A percentile compares a stretch with the other conserved stretches of the same genome.
These are phyloP conservation scores for Varanus komodoensis DNA, from an alignment of 2,113 vertebrate genomes.

Conservation along the genomic window DNA sequence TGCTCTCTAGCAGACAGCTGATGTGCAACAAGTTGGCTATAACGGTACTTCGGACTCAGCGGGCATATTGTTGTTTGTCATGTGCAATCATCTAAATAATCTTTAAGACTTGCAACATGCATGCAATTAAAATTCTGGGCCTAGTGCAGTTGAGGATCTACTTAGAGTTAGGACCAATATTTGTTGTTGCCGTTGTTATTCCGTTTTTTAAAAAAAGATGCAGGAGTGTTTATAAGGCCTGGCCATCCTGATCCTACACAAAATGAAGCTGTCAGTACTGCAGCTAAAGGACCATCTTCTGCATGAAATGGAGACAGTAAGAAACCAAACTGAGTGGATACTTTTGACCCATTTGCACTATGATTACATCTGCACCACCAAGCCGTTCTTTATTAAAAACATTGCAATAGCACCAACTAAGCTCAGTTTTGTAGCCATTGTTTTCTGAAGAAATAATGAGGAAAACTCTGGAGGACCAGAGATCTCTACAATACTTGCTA, in stretches of 20 bases:
- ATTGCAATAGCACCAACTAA: neutral
- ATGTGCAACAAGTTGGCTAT: constrained; percentile 7
- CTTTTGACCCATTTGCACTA: neutral
- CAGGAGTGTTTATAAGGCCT: neutral
- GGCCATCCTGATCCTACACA: neutral
- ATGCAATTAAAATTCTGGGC: constrained; percentile 1
- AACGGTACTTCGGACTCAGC: neutral
- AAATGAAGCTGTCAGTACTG: neutral
- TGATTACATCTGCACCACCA: neutral
- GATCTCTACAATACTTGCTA: neutral
- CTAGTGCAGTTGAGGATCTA: neutral
- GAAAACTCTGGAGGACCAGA: neutral
- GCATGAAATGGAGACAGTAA: neutral
- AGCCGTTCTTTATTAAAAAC: neutral
- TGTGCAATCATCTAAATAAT: neutral
- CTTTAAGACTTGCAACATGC: neutral
- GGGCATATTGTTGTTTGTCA: neutral
- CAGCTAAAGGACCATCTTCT: neutral
- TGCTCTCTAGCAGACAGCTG: constrained; percentile 5
- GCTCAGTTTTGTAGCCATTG: neutral
- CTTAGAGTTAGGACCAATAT: neutral
- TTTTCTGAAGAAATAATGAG: no score
- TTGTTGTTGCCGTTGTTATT: neutral
- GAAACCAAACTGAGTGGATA: neutral
- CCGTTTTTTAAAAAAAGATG: neutral